Conservation (phyloP, 2,113 vertebrate species). For the Rutilus rutilus region DNA sequence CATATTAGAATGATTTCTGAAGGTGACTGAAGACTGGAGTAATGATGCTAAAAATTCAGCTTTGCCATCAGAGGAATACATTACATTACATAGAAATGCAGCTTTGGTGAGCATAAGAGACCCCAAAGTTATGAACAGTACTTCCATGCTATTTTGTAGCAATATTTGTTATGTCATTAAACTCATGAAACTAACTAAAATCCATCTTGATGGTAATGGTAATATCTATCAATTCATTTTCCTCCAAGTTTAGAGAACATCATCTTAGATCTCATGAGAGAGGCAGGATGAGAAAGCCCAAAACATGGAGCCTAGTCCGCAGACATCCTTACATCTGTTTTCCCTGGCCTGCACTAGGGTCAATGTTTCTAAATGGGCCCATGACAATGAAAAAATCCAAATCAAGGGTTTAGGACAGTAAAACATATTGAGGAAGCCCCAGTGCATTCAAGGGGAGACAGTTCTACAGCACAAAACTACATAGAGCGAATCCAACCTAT, state of each 20-base stretch:
- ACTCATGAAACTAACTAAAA: not conserved
- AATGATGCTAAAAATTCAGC: not conserved
- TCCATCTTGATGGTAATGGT: not conserved
- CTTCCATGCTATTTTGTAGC: not conserved
- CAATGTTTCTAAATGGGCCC: not conserved
- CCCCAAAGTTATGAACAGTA: not conserved
- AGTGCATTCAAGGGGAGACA: slow-evolving; percentile 59
- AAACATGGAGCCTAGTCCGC: slow-evolving; percentile 47
- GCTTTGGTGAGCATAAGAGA: not conserved
- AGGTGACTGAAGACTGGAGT: not conserved
- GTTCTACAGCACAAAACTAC: slow-evolving; percentile 42
- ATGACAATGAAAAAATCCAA: not conserved
- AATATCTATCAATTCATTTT: not conserved
- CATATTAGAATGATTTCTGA: not conserved
- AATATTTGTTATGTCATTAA: too few relatives aligned
- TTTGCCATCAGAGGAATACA: not conserved
- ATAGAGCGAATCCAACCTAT: slow-evolving; percentile 1
- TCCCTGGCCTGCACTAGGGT: slow-evolving; percentile 53
- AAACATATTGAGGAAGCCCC: not conserved
- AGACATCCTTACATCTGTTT: slow-evolving; percentile 55
- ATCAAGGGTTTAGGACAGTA: not conserved
- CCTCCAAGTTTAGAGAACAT: not conserved
- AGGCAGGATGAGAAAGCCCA: slow-evolving; percentile 66
- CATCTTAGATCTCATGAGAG: not conserved
- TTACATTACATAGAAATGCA: not conserved